Evolutionary conservation across 64 coral and sea anemone genomes (phyloP), one percentile per base, ranked within the genome.

Genomic region (Montipora sp.): DNA sequence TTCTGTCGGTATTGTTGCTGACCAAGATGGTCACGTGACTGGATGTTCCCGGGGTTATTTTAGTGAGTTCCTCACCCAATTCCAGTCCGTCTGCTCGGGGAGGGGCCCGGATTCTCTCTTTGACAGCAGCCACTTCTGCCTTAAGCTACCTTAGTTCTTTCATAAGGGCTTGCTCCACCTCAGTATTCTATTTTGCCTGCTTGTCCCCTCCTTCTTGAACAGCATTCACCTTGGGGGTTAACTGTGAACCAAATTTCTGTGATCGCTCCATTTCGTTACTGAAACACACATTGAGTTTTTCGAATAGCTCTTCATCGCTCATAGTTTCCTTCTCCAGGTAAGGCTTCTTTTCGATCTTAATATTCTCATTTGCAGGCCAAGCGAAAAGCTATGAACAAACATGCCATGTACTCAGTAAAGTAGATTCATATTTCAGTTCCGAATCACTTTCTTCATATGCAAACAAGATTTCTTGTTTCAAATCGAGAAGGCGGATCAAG

Each of bases 401-500:
- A 81, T 85, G 23, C 67, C 27, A 7, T 92, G 80, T 0, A 92
- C 80, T 77, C 48, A 46, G 44, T 20, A 92, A 57, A 27, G 47
- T 58, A 75, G 46, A 66, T 11, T 76, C 80, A 85, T 85, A 92
- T 46, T 81, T 92, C 24, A 92, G 55, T 9, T 75, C 68, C 5
- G 84, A 87, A 15, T 75, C 84, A 14, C 14, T 51, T 6, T 87
- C 84, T 74, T 87, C 47, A 6, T 48, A 87, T 75, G 75, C 83
- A n/a, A 95, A 95, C 3, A 80, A 8, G 15, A 95, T 47, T 48
- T 91, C 87, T 18, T 95, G 77, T 81, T 90, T 21, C 72, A 87
- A 71, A 74, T 95, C 76, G 15, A 95, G 47, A 0, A 78, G 61
- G n/a, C 93, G 44, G 27, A 91, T 79, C 44, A 95, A 60, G 16